Conservation (phyloP, 2,888 invertebrate species). For the Frankliniella intonsa region DNA sequence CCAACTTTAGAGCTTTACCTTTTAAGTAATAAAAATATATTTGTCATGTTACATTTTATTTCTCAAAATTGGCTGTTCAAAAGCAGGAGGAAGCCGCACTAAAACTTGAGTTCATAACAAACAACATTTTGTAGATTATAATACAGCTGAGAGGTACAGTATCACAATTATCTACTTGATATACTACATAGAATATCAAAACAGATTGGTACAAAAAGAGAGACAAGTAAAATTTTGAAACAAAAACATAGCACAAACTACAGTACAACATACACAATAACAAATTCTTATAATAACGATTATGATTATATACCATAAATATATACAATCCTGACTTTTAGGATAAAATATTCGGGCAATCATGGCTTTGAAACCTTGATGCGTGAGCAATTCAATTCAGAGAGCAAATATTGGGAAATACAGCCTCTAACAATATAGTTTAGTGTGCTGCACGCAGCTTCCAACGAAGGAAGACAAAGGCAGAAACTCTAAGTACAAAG, state of each 20-base stretch:
- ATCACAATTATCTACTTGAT: conserved; percentile 17
- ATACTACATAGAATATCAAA: conserved; percentile 8
- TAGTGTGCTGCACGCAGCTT: conserved; percentile 77
- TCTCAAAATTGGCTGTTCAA: not conserved
- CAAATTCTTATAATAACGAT: not conserved
- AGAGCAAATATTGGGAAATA: conserved; percentile 4
- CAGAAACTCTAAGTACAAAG: conserved; percentile 70
- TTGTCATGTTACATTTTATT: conserved; percentile 3
- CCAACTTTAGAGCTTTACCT: conserved; percentile 36
- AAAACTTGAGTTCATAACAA: not conserved
- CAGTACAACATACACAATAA: not conserved
- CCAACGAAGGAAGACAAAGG: conserved; percentile 82
- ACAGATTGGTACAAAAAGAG: not conserved
- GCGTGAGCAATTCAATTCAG: not conserved
- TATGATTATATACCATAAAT: not conserved
- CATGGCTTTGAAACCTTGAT: not conserved
- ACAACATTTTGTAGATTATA: not conserved
- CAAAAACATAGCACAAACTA: not conserved
- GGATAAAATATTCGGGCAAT: not conserved
- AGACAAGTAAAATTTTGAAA: conserved; percentile 2
- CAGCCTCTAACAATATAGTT: conserved; percentile 36
- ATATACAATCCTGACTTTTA: conserved; percentile 7
- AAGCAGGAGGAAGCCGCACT: not conserved
- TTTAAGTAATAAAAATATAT: conserved; percentile 29
- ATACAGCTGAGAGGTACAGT: no score